A percentile compares a stretch with the other conserved stretches of the same genome.
Conservation (phyloP, 37 sponge, comb jelly and placozoan species). For the Lycopodina hypogea region DNA sequence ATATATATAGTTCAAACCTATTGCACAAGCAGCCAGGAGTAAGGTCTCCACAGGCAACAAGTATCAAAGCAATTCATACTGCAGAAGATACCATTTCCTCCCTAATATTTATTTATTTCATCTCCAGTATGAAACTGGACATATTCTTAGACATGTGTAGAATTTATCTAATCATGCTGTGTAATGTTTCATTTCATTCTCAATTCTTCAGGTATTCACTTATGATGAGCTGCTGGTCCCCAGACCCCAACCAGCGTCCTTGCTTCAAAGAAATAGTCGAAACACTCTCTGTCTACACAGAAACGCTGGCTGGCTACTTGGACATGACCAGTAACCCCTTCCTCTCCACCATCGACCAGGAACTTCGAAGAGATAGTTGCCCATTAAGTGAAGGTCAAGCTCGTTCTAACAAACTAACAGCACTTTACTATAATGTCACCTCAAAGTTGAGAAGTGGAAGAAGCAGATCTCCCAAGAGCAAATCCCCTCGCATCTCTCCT, state of each 20-base stretch:
- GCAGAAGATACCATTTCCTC: too few relatives aligned
- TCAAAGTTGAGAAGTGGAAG: background rate
- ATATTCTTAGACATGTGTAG: too few relatives aligned
- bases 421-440: background rate
- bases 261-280: constrained; percentile 33
- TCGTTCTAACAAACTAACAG: background rate
- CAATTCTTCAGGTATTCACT: constrained; percentile 23
- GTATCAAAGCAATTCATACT: too few relatives aligned
- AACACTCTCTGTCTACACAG: constrained; percentile 14
- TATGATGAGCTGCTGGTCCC: constrained; percentile 41
- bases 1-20: too few relatives aligned
- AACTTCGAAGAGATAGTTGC: background rate
- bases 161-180: too few relatives aligned
- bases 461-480: background rate
- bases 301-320: constrained; percentile 29
- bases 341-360: background rate
- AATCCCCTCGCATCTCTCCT: constrained; percentile 11
- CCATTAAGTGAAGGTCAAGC: background rate
- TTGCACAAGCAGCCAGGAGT: too few relatives aligned
- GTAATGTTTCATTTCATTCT: too few relatives aligned
- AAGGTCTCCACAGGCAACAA: too few relatives aligned
- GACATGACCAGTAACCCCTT: constrained; percentile 31
- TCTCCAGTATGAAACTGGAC: too few relatives aligned
- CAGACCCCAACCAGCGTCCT: constrained; percentile 18
- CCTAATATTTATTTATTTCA: too few relatives aligned